Evolutionary conservation across 1,140 invertebrate genomes (phyloP), one percentile per base, ranked within the genome.

Genomic region (Pteromalus puparum): DNA sequence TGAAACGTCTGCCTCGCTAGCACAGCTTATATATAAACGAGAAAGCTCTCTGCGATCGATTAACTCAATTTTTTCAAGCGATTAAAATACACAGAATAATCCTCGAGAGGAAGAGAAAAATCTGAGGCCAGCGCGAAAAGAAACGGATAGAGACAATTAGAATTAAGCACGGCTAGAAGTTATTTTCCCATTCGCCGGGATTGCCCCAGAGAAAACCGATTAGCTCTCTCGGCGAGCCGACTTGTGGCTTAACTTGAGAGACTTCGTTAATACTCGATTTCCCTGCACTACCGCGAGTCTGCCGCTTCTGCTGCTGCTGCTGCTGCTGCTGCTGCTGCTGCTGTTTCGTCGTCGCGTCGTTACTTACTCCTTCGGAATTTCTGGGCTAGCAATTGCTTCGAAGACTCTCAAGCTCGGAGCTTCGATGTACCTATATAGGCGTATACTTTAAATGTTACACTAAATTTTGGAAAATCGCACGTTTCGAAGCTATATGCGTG

Each of bases 191-290:
- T 30, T 83, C 34, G 34, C 10, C 70, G 26, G 42, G 67, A 26
- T 70, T 70, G 38, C 34, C 9, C 21, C 42, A 26, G n/a, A 61
- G 75, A 77, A 61, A 77, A 30, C 7, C 48, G 48, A 77, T 77
- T 53, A 61, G 42, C 42, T 61, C 75, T 24, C 24, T 10, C n/a
- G 28, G 13, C 67, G 67, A 28, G 18, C 75, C 65, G 78, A 83
- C 76, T 61, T 73, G 82, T 53, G 68, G 75, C 42, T 80, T 70
- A 77, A 78, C 38, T 78, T 30, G 18, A n/a, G 38, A 53, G 48
- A 65, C 82, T 73, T 74, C 48, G 70, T 84, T 84, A 84, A 84
- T 84, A 84, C 68, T 84, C 83, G 70, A 84, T 84, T 80, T 84
- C 83, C 77, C 70, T 68, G 34, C 61, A 61, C 67, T 5, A 5